Conservation (phyloP, 1,140 invertebrate species). For the Spodoptera frugiperda region DNA sequence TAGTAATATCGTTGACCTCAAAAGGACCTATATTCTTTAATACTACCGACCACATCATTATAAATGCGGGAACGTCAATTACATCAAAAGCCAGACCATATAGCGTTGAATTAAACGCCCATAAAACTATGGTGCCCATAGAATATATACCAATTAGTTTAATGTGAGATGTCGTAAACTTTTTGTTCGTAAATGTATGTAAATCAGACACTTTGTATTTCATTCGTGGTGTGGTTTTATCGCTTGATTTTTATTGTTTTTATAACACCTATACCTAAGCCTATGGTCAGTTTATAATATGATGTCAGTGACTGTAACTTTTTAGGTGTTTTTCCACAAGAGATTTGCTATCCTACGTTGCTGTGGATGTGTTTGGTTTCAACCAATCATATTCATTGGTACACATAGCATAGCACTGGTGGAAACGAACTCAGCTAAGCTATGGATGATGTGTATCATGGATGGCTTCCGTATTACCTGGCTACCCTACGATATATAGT, state of each 20-base stretch:
- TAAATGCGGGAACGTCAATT: constrained; percentile 28
- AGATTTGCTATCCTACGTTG: too few species aligned
- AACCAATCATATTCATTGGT: too few species aligned
- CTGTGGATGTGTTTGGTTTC: too few species aligned
- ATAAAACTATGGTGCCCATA: constrained; percentile 18
- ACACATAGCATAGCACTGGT: too few species aligned
- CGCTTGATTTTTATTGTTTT: not conserved
- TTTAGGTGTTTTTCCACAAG: too few species aligned
- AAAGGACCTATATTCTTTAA: constrained; percentile 10
- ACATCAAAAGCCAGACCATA: constrained; percentile 14
- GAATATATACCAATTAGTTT: constrained; percentile 43
- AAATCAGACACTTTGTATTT: constrained; percentile 40
- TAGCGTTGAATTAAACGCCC: constrained; percentile 38
- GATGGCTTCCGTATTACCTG: too few species aligned
- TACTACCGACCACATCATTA: constrained; percentile 9
- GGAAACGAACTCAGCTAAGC: too few species aligned
- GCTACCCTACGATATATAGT: too few species aligned
- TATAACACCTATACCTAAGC: not conserved
- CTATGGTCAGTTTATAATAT: too few species aligned
- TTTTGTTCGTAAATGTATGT: constrained; percentile 34
- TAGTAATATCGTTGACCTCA: not conserved
- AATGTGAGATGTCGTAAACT: constrained; percentile 12
- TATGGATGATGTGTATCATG: too few species aligned
- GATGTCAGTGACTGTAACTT: too few species aligned
- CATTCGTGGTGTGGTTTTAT: not conserved